These are phyloP conservation scores for Marasmarcha lunaedactyla DNA, from an alignment of 2,888 invertebrate genomes.

Conservation along the genomic window DNA sequence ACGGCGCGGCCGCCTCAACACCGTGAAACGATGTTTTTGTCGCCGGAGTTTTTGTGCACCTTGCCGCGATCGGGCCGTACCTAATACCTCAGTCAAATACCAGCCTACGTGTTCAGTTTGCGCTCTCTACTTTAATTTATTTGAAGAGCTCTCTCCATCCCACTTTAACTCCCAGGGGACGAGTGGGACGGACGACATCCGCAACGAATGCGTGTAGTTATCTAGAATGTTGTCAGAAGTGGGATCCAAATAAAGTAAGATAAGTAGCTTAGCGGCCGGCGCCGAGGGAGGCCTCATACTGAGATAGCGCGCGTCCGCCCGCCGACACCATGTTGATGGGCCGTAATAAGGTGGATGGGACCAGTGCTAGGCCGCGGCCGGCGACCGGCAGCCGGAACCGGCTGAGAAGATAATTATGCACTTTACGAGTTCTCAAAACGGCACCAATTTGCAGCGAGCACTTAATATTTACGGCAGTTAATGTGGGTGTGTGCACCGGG, in stretches of 20 bases:
- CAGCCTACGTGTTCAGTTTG: not conserved
- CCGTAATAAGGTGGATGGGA: too few relatives aligned
- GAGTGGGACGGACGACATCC: not conserved
- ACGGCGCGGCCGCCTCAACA: too few relatives aligned
- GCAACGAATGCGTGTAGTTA: not conserved
- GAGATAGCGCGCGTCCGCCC: too few relatives aligned
- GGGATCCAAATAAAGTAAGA: conserved; percentile 24
- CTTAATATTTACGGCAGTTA: not conserved
- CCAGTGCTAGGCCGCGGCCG: too few relatives aligned
- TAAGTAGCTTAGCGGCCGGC: conserved; percentile 2
- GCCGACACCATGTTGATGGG: too few relatives aligned
- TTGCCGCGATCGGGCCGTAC: too few relatives aligned
- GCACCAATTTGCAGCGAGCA: not conserved
- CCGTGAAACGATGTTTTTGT: too few relatives aligned
- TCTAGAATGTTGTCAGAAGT: not conserved
- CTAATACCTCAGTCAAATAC: too few relatives aligned
- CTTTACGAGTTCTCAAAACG: not conserved
- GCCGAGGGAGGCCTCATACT: not conserved
- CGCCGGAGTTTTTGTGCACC: too few relatives aligned
- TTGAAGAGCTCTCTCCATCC: not conserved
- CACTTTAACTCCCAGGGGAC: not conserved
- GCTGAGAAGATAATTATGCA: too few relatives aligned
- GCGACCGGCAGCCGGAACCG: too few relatives aligned
- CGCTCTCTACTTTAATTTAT: not conserved
- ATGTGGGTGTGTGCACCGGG: not conserved